Percentiles rank a stretch among this genome's conserved stretches.
These are phyloP conservation scores for Galeopterus variegatus DNA, from an alignment of 2,113 vertebrate species.

Conservation along the genomic window DNA sequence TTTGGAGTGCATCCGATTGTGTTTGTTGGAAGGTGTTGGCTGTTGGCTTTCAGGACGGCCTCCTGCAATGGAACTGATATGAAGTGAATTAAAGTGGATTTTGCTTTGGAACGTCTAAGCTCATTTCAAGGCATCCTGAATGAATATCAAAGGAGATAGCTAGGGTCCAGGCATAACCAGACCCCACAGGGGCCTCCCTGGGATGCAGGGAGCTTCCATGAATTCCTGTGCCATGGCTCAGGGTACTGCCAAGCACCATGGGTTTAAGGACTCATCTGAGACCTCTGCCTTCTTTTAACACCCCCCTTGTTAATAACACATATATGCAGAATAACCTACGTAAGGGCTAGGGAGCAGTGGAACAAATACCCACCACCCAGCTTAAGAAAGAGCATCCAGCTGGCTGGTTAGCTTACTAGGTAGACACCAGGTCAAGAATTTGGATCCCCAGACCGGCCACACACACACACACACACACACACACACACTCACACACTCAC, in stretches of 20 bases:
- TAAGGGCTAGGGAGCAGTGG: background rate
- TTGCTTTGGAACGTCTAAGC: background rate
- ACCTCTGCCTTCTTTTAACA: background rate
- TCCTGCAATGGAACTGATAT: background rate
- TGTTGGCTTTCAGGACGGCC: background rate
- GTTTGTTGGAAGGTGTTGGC: background rate
- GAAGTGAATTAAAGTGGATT: background rate
- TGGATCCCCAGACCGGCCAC: no score
- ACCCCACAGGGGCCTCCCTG: background rate
- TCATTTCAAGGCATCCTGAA: background rate
- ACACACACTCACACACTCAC: no score
- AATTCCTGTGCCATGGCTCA: background rate
- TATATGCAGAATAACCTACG: background rate
- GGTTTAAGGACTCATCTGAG: background rate
- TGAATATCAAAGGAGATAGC: background rate
- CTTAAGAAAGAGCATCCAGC: background rate
- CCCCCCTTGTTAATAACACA: background rate
- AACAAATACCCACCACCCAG: background rate
- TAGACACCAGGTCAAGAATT: no score
- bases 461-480: no score
- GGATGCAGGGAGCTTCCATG: background rate
- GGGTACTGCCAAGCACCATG: no score
- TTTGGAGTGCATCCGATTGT: background rate
- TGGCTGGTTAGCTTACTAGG: no score
- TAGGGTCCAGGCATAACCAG: background rate